phyloP scores from a whole-genome alignment of 2,797 vertebrate species.

The Mallotus villosus region DNA sequence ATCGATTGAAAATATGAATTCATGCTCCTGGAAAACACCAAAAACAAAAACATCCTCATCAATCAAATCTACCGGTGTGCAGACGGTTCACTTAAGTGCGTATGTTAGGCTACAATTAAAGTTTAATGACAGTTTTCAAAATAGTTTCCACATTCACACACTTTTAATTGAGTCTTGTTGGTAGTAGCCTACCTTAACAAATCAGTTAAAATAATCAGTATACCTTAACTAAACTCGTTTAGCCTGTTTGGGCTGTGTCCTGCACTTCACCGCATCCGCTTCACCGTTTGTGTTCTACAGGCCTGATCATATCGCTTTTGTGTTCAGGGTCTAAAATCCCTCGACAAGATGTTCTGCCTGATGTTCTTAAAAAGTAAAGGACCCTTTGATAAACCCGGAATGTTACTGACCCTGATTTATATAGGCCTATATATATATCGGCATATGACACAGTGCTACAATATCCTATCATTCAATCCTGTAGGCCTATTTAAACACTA shows the following conservation, averaged over 20 bases:
- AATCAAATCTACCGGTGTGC: no score
- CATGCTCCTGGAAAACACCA: background rate
- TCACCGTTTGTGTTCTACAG: background rate
- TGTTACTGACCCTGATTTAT: no score
- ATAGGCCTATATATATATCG: no score
- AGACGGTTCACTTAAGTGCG: no score
- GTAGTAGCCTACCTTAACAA: background rate
- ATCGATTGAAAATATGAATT: background rate
- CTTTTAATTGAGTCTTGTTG: background rate
- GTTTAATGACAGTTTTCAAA: no score
- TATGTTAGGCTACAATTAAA: no score
- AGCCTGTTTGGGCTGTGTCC: background rate
- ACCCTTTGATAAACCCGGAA: no score
- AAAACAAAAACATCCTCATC: background rate
- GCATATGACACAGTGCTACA: no score
- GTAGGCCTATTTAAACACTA: no score
- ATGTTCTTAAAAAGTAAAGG: no score
- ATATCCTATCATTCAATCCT: no score
- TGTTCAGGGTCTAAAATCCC: background rate
- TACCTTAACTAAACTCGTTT: no score
- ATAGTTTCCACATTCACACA: background rate
- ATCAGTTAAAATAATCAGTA: background rate
- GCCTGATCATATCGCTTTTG: background rate
- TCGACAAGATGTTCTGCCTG: background rate
- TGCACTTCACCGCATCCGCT: background rate